phyloP scores from a whole-genome alignment of 2,797 vertebrate genomes.

The Otolemur crassicaudatus region DNA sequence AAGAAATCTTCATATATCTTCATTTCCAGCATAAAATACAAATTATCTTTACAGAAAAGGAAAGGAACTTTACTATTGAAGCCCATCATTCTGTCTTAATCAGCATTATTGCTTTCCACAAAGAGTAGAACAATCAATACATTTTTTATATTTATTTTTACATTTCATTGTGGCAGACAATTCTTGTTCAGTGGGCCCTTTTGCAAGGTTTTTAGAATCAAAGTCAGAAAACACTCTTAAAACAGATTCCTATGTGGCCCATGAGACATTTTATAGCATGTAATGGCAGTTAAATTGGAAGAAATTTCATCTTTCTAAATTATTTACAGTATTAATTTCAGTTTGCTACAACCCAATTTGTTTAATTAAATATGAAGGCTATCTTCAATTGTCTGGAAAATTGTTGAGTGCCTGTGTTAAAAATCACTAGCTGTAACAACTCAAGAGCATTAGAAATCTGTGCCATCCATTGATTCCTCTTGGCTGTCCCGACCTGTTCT shows the following conservation, averaged over 20 bases:
- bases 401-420: neutral
- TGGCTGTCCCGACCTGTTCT: neutral
- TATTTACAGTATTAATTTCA: neutral
- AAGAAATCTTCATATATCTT: conserved; percentile 21
- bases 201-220: neutral
- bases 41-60: conserved; percentile 4
- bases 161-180: neutral
- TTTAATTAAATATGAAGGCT: conserved; percentile 14
- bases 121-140: neutral
- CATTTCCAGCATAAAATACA: neutral
- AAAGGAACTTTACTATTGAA: neutral
- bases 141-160: conserved; percentile 15
- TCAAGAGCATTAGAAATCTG: neutral
- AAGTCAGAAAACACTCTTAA: neutral
- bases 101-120: neutral
- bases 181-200: neutral
- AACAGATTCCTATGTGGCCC: neutral
- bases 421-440: neutral
- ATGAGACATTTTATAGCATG: neutral
- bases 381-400: neutral
- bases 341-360: neutral
- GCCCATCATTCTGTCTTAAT: neutral
- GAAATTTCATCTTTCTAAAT: neutral
- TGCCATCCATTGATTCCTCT: neutral
- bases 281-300: neutral